Conservation (phyloP, 1,140 invertebrate genomes). For the Neomicropteryx cornuta region DNA sequence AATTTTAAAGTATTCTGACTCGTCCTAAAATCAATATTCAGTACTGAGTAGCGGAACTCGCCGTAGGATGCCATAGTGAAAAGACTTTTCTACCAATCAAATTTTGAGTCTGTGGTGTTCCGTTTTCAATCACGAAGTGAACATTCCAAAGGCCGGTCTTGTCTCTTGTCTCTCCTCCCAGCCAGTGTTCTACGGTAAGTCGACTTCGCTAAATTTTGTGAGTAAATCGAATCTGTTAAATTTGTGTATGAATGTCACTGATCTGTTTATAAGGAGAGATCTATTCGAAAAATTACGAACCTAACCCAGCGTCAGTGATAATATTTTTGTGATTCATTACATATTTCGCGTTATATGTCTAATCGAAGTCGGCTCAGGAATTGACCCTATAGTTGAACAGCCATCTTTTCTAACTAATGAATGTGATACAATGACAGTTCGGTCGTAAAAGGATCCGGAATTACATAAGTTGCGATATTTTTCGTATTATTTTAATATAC, state of each 20-base stretch:
- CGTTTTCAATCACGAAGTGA: slow-evolving; percentile 45
- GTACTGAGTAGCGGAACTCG: too few relatives aligned
- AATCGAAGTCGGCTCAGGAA: too few relatives aligned
- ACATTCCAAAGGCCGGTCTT: slow-evolving; percentile 55
- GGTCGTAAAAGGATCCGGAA: too few relatives aligned
- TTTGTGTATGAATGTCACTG: slow-evolving; percentile 23
- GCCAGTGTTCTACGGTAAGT: slow-evolving; percentile 55
- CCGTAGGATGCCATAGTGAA: too few relatives aligned
- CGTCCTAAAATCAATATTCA: too few relatives aligned
- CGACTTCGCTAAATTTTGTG: slow-evolving; percentile 25
- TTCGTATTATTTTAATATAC: too few relatives aligned
- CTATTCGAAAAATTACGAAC: slow-evolving; percentile 14
- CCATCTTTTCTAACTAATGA: too few relatives aligned
- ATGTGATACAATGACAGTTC: too few relatives aligned
- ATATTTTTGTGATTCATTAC: slow-evolving; percentile 31
- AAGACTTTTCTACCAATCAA: slow-evolving; percentile 28
- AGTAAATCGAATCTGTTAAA: slow-evolving; percentile 27
- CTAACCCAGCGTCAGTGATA: slow-evolving; percentile 30
- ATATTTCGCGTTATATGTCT: slow-evolving; percentile 7
- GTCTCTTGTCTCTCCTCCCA: too few relatives aligned
- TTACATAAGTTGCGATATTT: too few relatives aligned
- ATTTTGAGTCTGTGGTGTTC: slow-evolving; percentile 22
- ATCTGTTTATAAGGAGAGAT: slow-evolving; percentile 27
- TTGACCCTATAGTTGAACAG: too few relatives aligned
- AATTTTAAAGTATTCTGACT: too few relatives aligned